Percentiles rank a stretch among this genome's conserved stretches.
Conservation (phyloP, 2,113 vertebrate genomes). For the Poicephalus gulielmi region DNA sequence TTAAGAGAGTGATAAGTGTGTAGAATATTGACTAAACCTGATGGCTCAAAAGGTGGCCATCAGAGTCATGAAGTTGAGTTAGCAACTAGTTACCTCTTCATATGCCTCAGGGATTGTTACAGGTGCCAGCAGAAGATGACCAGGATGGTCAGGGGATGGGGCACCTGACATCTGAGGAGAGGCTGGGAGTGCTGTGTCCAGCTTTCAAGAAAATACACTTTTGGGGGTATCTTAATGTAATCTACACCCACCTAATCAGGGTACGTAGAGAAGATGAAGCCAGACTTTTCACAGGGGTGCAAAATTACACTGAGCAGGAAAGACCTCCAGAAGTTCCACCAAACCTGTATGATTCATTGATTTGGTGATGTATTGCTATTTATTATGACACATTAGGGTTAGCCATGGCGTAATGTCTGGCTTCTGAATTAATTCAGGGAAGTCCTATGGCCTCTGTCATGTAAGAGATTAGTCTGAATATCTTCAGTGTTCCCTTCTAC, state of each 20-base stretch:
- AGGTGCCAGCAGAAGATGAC: background rate
- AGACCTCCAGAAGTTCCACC: background rate
- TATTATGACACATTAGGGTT: background rate
- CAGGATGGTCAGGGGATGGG: background rate
- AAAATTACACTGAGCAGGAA: background rate
- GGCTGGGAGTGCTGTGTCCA: background rate
- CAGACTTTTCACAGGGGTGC: background rate
- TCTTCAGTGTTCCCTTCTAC: background rate
- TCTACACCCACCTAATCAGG: background rate
- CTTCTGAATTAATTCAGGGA: background rate
- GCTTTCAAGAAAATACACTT: background rate
- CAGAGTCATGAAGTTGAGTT: background rate
- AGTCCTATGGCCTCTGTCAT: background rate
- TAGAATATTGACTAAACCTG: background rate
- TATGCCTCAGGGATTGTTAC: background rate
- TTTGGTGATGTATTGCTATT: background rate
- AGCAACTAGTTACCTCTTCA: background rate
- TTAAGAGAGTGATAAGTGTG: background rate
- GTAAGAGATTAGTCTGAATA: background rate
- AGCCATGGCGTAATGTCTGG: background rate
- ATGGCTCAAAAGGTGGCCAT: background rate
- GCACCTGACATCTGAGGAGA: background rate
- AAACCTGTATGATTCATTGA: background rate
- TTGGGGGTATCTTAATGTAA: background rate
- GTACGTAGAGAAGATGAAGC: background rate